Evolutionary conservation across 2,888 invertebrate genomes (phyloP).

Genomic region (Xestobium rufovillosum): DNA sequence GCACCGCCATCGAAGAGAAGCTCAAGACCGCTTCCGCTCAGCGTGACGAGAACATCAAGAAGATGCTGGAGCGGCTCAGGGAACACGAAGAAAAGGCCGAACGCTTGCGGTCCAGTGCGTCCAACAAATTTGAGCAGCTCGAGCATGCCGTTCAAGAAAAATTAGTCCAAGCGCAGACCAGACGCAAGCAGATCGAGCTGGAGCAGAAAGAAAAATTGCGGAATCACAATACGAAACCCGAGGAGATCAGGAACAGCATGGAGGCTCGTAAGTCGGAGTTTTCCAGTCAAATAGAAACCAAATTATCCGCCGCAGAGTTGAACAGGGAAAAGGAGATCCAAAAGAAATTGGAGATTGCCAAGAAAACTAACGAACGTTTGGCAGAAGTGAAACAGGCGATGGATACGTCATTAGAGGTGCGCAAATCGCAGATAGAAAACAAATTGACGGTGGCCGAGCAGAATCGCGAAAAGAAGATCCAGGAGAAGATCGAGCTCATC

Average conservation of each 20-base stretch:
- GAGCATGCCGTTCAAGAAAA: conserved; percentile 64
- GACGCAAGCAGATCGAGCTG: conserved; percentile 66
- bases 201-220: conserved; percentile 72
- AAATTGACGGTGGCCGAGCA: conserved; percentile 74
- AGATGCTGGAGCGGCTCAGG: conserved; percentile 82
- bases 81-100: conserved; percentile 80
- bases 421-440: conserved; percentile 47
- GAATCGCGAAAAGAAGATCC: conserved; percentile 78
- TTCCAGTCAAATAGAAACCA: conserved; percentile 51
- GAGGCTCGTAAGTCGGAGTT: conserved; percentile 33
- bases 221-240: conserved; percentile 59
- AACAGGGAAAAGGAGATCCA: conserved; percentile 80
- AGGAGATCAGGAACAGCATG: conserved; percentile 49
- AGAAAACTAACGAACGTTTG: conserved; percentile 58
- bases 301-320: conserved; percentile 72
- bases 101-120: conserved; percentile 61
- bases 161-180: conserved; percentile 59
- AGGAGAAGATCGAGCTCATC: conserved; percentile 76
- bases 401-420: too few relatives aligned
- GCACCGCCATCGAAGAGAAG: conserved; percentile 81
- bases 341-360: conserved; percentile 76
- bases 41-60: conserved; percentile 85
- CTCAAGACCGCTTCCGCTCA: conserved; percentile 80
- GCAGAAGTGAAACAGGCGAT: conserved; percentile 37
- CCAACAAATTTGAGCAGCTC: conserved; percentile 59